These are phyloP conservation scores for Eufriesea mexicana DNA, from an alignment of 1,140 invertebrate species.

Conservation along the genomic window DNA sequence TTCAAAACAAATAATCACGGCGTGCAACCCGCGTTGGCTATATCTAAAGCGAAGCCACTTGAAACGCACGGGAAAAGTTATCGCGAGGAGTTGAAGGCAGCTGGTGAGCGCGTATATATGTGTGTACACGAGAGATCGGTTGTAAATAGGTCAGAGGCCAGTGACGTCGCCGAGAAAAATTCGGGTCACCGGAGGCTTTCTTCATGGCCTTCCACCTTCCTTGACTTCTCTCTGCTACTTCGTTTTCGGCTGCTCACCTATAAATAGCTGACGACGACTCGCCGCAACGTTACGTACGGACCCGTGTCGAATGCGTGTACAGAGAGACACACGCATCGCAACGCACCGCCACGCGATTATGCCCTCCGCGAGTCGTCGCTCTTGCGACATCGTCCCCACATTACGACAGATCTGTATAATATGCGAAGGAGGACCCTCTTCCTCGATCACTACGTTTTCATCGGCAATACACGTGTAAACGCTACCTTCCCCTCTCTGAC, in stretches of 20 bases:
- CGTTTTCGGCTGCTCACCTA: constrained; percentile 44
- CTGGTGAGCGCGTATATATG: neutral
- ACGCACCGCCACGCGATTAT: constrained; percentile 26
- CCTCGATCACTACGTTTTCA: constrained; percentile 11
- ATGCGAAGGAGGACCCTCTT: constrained; percentile 27
- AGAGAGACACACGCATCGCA: constrained; percentile 41
- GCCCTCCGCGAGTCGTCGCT: neutral
- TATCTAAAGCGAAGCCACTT: neutral
- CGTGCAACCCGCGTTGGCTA: neutral
- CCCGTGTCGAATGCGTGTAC: constrained; percentile 41
- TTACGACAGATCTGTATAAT: constrained; percentile 40
- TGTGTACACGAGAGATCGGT: neutral
- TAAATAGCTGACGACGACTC: constrained; percentile 48
- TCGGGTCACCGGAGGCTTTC: constrained; percentile 60
- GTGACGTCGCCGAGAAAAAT: constrained; percentile 51
- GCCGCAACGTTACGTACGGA: constrained; percentile 29
- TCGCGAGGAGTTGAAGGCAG: neutral
- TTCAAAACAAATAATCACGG: neutral
- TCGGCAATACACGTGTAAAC: constrained; percentile 23
- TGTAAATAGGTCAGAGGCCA: constrained; percentile 44
- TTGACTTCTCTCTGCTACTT: constrained; percentile 40
- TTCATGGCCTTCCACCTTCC: constrained; percentile 64
- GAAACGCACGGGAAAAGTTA: neutral
- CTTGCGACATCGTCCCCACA: constrained; percentile 25
- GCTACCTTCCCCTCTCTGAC: neutral